phyloP scores from a whole-genome alignment of 2,888 invertebrate species.

The Perizoma flavofasciatum region DNA sequence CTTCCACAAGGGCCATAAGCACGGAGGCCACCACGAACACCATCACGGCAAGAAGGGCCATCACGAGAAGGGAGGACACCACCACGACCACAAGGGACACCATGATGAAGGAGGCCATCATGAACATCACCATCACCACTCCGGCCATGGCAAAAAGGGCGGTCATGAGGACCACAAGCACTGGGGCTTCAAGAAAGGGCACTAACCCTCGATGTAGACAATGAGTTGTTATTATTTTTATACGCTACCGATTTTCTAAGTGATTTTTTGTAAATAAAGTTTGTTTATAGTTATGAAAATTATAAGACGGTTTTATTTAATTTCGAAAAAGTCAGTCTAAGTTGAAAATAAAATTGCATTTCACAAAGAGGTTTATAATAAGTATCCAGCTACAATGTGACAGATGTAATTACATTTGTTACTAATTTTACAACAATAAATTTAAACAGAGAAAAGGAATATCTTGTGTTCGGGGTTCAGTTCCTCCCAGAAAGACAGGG shows the following conservation, averaged over 20 bases:
- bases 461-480: too few relatives aligned
- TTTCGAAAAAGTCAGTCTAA: constrained; percentile 37
- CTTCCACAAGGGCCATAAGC: constrained; percentile 90
- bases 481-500: too few relatives aligned
- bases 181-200: constrained; percentile 87
- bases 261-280: constrained; percentile 15
- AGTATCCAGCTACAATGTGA: constrained; percentile 32
- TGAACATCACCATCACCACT: constrained; percentile 89
- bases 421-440: too few relatives aligned
- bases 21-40: constrained; percentile 90
- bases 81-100: constrained; percentile 91
- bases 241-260: constrained; percentile 16
- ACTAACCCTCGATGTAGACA: constrained; percentile 49
- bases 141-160: constrained; percentile 90
- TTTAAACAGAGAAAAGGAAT: too few relatives aligned
- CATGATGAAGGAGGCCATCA: constrained; percentile 91
- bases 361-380: constrained; percentile 34
- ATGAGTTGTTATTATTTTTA: constrained; percentile 30
- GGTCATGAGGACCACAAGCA: constrained; percentile 91
- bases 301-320: not conserved
- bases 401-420: too few relatives aligned
- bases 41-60: constrained; percentile 92
- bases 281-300: not conserved
- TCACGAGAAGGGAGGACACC: constrained; percentile 91
- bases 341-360: constrained; percentile 47